phyloP scores from a whole-genome alignment of 2,888 invertebrate species.

The Escarpia spicata region DNA sequence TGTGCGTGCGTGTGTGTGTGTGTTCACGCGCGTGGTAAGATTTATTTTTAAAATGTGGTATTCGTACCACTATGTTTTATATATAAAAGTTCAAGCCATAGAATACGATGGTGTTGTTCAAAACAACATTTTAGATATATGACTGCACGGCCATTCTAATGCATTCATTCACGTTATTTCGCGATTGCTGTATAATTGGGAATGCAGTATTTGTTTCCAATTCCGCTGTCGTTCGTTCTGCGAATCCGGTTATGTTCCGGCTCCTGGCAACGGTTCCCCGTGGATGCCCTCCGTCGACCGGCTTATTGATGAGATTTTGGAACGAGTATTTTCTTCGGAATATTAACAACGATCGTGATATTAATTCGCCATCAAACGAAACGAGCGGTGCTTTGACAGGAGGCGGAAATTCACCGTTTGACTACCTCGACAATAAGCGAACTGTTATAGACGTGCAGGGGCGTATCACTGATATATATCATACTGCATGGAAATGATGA shows the following conservation, averaged over 20 bases:
- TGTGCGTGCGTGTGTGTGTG: too few species aligned
- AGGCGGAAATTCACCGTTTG: background rate
- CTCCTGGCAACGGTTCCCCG: background rate
- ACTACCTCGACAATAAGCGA: background rate
- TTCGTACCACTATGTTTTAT: too few species aligned
- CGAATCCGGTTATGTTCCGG: background rate
- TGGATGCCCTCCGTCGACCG: background rate
- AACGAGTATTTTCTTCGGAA: slow-evolving; percentile 9
- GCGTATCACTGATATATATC: too few species aligned
- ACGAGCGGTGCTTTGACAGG: background rate
- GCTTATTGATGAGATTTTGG: background rate
- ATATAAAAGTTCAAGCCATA: too few species aligned
- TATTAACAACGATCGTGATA: background rate
- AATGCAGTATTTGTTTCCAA: background rate
- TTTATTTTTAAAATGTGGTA: too few species aligned
- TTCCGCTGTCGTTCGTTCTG: background rate
- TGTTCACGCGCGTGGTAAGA: too few species aligned
- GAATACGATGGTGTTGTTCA: too few species aligned
- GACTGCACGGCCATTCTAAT: too few species aligned
- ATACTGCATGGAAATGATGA: too few species aligned
- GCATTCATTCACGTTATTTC: too few species aligned
- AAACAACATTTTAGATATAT: too few species aligned
- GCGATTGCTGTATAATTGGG: too few species aligned
- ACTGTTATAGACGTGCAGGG: background rate
- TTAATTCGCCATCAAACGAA: slow-evolving; percentile 4